Percentiles rank a stretch among this genome's conserved stretches.
These are phyloP conservation scores for Cnemophilus loriae DNA, from an alignment of 2,113 vertebrate genomes.

Conservation along the genomic window DNA sequence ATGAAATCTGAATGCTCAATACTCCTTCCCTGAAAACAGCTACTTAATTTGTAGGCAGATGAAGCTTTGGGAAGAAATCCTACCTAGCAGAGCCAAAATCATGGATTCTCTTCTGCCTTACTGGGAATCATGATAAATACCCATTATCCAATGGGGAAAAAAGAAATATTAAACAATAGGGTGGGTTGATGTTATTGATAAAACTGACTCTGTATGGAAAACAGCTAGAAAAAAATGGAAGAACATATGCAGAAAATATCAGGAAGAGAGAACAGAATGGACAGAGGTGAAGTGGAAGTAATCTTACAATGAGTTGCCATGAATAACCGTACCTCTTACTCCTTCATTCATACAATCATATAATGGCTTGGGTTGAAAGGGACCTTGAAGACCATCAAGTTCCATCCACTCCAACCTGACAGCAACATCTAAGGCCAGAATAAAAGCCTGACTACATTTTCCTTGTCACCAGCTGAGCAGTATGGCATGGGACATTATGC, in stretches of 20 bases:
- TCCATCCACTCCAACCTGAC: accelerated
- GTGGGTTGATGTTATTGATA: not conserved
- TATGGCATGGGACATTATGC: not conserved
- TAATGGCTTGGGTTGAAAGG: not conserved
- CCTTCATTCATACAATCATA: not conserved
- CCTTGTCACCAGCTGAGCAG: constrained; percentile 19
- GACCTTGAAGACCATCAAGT: not conserved
- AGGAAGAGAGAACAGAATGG: not conserved
- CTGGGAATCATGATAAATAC: not conserved
- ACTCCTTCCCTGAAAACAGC: not conserved
- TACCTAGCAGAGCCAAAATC: not conserved
- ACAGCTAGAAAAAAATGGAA: not conserved
- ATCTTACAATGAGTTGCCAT: not conserved
- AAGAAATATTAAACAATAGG: not conserved
- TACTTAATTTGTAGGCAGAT: not conserved
- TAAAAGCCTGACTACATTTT: not conserved
- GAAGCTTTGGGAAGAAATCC: not conserved
- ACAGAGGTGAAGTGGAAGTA: not conserved
- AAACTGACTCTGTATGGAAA: not conserved
- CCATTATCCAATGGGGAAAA: not conserved
- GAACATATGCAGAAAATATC: not conserved
- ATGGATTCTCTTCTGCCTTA: not conserved
- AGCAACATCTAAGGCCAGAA: not conserved
- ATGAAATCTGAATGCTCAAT: not conserved
- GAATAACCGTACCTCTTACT: not conserved